phyloP scores from a whole-genome alignment of 2,888 invertebrate genomes.

The Euspilapteryx auroguttella region DNA sequence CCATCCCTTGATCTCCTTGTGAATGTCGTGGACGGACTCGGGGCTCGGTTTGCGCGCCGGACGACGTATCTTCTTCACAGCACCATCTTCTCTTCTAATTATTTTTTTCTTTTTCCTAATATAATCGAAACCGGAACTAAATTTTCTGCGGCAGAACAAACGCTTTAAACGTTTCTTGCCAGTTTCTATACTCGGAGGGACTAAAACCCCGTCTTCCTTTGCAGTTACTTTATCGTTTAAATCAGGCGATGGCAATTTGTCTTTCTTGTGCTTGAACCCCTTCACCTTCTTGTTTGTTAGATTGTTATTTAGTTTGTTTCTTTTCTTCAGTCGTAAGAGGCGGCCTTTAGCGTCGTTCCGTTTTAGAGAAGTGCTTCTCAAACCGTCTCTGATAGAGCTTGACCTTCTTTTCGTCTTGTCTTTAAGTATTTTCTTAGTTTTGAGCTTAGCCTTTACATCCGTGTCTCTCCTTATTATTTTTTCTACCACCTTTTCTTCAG shows the following conservation, averaged over 20 bases:
- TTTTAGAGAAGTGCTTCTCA: constrained; percentile 47
- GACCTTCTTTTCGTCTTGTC: constrained; percentile 37
- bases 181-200: constrained; percentile 22
- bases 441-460: constrained; percentile 28
- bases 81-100: constrained; percentile 52
- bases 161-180: constrained; percentile 63
- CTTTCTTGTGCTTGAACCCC: constrained; percentile 26
- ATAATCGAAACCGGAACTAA: constrained; percentile 86
- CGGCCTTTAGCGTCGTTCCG: constrained; percentile 46
- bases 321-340: constrained; percentile 43
- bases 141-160: constrained; percentile 71
- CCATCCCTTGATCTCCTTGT: constrained; percentile 86
- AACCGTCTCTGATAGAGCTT: constrained; percentile 46
- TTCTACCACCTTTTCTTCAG: too few relatives aligned
- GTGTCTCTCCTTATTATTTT: too few relatives aligned
- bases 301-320: constrained; percentile 46
- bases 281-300: constrained; percentile 42
- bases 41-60: constrained; percentile 58
- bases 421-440: constrained; percentile 40
- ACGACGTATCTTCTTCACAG: constrained; percentile 41
- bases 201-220: constrained; percentile 30
- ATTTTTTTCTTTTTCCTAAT: constrained; percentile 86
- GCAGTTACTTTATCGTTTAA: constrained; percentile 35
- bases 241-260: constrained; percentile 23
- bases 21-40: constrained; percentile 75